Evolutionary conservation across 1,140 invertebrate genomes (phyloP), one percentile per base, ranked within the genome.

Genomic region (Zaprionus davidi): DNA sequence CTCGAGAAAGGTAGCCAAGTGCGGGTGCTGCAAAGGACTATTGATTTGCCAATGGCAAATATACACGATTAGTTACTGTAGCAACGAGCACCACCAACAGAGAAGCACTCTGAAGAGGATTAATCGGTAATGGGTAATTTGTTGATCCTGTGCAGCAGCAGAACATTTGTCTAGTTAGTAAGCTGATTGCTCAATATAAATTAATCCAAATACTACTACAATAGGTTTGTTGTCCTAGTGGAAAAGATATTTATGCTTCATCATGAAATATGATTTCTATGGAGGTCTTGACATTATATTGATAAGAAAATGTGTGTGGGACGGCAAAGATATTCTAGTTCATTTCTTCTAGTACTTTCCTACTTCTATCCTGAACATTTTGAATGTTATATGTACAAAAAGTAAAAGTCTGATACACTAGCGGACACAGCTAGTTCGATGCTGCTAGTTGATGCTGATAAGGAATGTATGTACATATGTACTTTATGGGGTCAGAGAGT

Each of bases 41-140:
- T 67, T 67, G 65, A 67, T 67, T 67, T 67, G 72, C 41, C 41
- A 58, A 13, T 71, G 67, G 60, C 53, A 75, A 64, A 75, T 71
- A 70, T 49, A 71, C 67, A 53, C 58, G 66, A 74, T 56, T 62
- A 73, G 65, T 59, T 34, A 31, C 36, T n/a, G 15, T 12, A 20
- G 57, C 49, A 60, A 68, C 71, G 46, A 55, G 56, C 11, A 22
- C 34, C n/a, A 46, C 22, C 11, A 63, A 56, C 7, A 22, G 53
- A 55, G 24, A 15, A 58, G 13, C 13, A 63, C 38, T 49, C 72
- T 56, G 26, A 75, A 71, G 59, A 58, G 67, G 55, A 75, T 71
- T 41, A 28, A 53, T 53, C 17, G 46, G 34, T 34, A 63, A 26
- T 71, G 41, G 31, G 31, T 64, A 70, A 75, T 57, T 74, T 70